Evolutionary conservation across 1,140 invertebrate genomes (phyloP), one percentile per base, ranked within the genome.

Genomic region (Whitmania pigra): DNA sequence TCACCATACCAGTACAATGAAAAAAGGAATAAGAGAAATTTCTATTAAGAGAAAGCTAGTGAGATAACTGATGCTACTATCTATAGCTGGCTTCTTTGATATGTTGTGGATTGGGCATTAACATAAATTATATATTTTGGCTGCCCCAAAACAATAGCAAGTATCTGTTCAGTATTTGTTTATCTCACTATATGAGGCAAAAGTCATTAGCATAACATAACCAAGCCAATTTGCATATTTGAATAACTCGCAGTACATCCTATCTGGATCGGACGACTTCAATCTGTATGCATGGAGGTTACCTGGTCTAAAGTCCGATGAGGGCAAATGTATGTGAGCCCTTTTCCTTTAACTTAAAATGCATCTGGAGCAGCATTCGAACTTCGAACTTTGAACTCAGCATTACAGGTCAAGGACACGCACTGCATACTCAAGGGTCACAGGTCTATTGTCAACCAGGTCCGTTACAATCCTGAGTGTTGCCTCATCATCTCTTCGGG

Each of bases 401-500:
- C 73, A 36, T 49, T 71, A 15, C 80, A 85, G 85, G 85, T 89
- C 11, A 83, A 86, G 73, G 83, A 86, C 55, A 87, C 90, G 2
- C 90, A 94, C 76, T 86, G 93, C 78, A 87, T 94, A 18, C 79
- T 97, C 2, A 87, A 87, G 74, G 93, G 93, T 0, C 94, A 97
- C 81, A 86, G 93, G 72, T 96, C 93, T 0, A 95, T 97, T 75
- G 93, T 96, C 0, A 97, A 96, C 83, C 93, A 97, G 86, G 93
- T 96, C 54, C 86, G 93, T 9, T 97, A 91, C 78, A 94, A 94
- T 82, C 86, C 86, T 53, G 83, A 88, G 27, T 91, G 89, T 79
- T 89, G 89, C 78, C 82, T 94, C 2, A 86, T 96, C 53, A 91
- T 92, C 4, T 94, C 93, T 0, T 95, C 93, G 0, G 94, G 94